Conservation (phyloP, 2,113 vertebrate genomes). For the Solea senegalensis region DNA sequence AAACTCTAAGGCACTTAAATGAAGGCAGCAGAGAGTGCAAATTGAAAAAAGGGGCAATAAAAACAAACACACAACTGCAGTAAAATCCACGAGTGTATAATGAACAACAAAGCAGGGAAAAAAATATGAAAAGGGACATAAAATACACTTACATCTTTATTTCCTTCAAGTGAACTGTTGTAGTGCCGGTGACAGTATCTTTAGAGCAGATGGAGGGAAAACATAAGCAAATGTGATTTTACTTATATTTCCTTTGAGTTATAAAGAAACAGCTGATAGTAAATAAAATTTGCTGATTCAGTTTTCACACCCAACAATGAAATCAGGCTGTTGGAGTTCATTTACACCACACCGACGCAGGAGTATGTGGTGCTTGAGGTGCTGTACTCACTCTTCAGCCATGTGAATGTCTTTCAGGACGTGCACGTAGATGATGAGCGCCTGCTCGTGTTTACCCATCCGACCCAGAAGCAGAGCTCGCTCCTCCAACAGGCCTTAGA, state of each 20-base stretch:
- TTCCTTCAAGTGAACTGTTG: constrained; percentile 87
- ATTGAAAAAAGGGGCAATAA: constrained; percentile 2
- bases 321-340: too few relatives aligned
- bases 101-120: neutral
- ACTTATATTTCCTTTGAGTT: neutral
- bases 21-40: constrained; percentile 6
- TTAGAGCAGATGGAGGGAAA: constrained; percentile 31
- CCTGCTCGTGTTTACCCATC: constrained; percentile 98
- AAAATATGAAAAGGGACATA: neutral
- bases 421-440: constrained; percentile 98
- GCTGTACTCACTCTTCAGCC: constrained; percentile 92
- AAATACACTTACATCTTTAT: constrained; percentile 91
- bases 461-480: constrained; percentile 93
- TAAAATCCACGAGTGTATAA: neutral
- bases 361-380: neutral
- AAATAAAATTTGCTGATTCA: too few relatives aligned
- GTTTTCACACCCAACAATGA: too few relatives aligned
- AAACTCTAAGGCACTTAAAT: constrained; percentile 18
- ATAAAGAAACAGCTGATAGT: too few relatives aligned
- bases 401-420: constrained; percentile 91
- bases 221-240: neutral
- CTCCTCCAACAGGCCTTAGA: constrained; percentile 92
- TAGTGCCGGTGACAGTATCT: constrained; percentile 96
- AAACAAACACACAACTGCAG: neutral
- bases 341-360: constrained; percentile 11